Percentiles rank a stretch among this genome's conserved stretches.
Conservation (phyloP, 2,888 invertebrate genomes). For the Eupithecia centaureata region DNA sequence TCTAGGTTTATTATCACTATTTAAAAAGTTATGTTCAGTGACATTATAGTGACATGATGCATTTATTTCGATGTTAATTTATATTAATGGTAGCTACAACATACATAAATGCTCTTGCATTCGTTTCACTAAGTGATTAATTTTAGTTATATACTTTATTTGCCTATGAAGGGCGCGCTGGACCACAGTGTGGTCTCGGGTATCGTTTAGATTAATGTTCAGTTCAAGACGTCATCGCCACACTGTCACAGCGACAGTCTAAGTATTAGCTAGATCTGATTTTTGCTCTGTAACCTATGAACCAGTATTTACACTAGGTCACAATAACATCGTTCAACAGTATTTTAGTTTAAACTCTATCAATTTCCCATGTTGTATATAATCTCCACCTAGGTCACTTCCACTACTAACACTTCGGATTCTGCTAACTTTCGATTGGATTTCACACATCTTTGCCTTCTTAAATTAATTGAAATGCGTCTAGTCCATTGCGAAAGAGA, state of each 20-base stretch:
- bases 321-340: constrained; percentile 71
- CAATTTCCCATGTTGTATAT: constrained; percentile 70
- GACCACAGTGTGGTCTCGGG: constrained; percentile 58
- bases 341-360: constrained; percentile 76
- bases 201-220: constrained; percentile 56
- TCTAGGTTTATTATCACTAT: constrained; percentile 75
- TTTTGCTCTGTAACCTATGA: constrained; percentile 64
- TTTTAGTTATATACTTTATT: constrained; percentile 78
- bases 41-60: constrained; percentile 83
- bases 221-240: constrained; percentile 58
- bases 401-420: constrained; percentile 57
- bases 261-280: constrained; percentile 76
- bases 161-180: constrained; percentile 55
- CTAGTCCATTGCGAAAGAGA: constrained; percentile 83
- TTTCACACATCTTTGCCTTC: constrained; percentile 82
- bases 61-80: constrained; percentile 83
- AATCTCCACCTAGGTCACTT: constrained; percentile 57
- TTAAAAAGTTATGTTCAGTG: constrained; percentile 75
- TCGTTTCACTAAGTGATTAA: constrained; percentile 74
- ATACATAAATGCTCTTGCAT: constrained; percentile 78
- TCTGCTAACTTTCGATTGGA: constrained; percentile 69
- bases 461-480: constrained; percentile 79
- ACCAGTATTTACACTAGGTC: constrained; percentile 74
- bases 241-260: constrained; percentile 58
- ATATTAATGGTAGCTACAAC: constrained; percentile 82